Base-by-base conservation (phyloP, 2,113 vertebrate species). In the Paedocypris sp. region DNA sequence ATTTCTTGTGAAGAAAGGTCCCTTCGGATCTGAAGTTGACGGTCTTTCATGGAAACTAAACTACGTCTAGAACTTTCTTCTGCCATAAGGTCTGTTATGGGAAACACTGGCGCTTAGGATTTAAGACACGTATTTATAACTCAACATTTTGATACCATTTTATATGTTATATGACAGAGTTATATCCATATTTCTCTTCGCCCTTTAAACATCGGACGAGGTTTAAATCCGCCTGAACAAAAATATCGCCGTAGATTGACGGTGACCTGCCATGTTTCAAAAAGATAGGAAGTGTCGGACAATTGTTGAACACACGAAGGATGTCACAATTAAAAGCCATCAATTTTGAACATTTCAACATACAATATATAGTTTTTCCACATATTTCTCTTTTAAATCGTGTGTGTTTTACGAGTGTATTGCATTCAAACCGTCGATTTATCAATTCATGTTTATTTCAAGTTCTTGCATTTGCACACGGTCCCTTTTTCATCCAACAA, bases 31-130 rank as follows among this genome's bases (percentile, higher is more conserved):
- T 68, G 32, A 10, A 71, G 16, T 18, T n/a, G 15, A 4, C 4
- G 15, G 6, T 29, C 31, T n/a, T 11, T 38, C 6, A 15, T 16
- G 19, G 51, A 35, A 12, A 68, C 49, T 51, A 67, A 8, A 28
- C 39, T 47, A 54, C 67, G 71, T 25, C 77, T 66, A 54, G 76
- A 81, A 78, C 65, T 33, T 70, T 82, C 81, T n/a, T 78, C 76
- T 19, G 71, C 13, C 41, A 66, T 29, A 2, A 52, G 26, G 9
- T 43, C 43, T 2, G 50, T 28, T 16, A 62, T 60, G 29, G 29
- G 63, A 57, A 56, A 74, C 81, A 79, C 80, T 15, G n/a, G 18
- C 19, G 15, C 5, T 38, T 23, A 5, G 16, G 4, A 2, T 32
- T n/a, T 12, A 20, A 43, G 15, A 42, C 33, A 41, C 52, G 12